Base-by-base conservation (phyloP, 2,797 vertebrate genomes). In the Sternotherus odoratus region DNA sequence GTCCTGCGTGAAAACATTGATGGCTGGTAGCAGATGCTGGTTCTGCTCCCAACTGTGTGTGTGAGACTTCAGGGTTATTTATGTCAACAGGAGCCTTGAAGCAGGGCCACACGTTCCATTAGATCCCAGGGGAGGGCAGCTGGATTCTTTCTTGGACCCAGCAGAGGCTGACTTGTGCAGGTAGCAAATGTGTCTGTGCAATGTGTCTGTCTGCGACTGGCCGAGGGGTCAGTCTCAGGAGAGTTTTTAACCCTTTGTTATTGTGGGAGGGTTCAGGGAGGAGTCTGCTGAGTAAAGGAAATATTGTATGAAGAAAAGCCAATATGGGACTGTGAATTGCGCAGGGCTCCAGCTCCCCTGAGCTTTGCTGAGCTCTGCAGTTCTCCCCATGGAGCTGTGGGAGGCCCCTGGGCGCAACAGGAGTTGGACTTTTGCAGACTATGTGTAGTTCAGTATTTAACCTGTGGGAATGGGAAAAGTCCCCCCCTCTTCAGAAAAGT, bases 381-480 rank as follows among this genome's bases (percentile, higher is more conserved):
- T 24, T 24, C 53, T 72, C 51, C 21, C 56, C 43, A 30, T 5
- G n/a, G 8, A n/a, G 57, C 19, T 51, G n/a, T n/a, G 33, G 33
- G 48, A 75, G 43, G 43, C 8, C 24, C 26, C 8, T 46, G 46
- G 77, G 28, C 54, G 23, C 39, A 57, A 60, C 21, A 51, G n/a
- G 43, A 48, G 4, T 30, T 30, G 72, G 43, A 9, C 43, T 28
- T 75, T 48, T 16, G 28, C 43, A 17, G 72, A 74, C 48, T 23
- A 79, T n/a, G 46, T 36, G 28, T 72, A 60, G 57, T 78, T 83
- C 46, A 60, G 36, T 23, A 4, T 79, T 79, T 83, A 50, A 87
- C 74, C 74, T 87, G 51, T 83, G 63, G 69, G 83, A 91, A 79
- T 30, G 69, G 46, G 60, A n/a, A 48, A 50, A 79, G 60, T 79